A percentile compares a stretch with the other conserved stretches of the same genome.
phyloP scores from a whole-genome alignment of 2,888 invertebrate species.

The Terebella lapidaria region DNA sequence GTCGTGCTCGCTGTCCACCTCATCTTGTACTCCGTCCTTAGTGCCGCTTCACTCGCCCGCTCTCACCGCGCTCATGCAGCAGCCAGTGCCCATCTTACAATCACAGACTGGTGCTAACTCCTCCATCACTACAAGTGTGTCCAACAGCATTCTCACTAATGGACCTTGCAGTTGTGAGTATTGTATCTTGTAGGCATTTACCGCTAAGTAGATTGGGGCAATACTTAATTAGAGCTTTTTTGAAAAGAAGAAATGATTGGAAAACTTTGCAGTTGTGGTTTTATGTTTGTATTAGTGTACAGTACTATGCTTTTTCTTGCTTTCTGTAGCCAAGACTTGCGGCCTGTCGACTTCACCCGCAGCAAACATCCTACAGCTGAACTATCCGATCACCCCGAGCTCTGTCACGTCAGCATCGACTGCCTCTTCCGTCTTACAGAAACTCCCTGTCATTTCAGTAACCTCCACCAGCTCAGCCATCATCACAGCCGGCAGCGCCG shows the following conservation, averaged over 20 bases:
- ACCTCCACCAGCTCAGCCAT: conserved; percentile 4
- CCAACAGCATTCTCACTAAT: background rate
- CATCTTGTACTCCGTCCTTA: background rate
- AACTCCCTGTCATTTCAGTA: background rate
- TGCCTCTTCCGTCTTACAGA: background rate
- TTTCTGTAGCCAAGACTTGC: conserved; percentile 35
- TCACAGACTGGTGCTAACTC: background rate
- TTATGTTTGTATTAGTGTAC: too few relatives aligned
- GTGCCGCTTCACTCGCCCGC: background rate
- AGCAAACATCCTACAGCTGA: conserved; percentile 46
- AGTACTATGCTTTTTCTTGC: too few relatives aligned
- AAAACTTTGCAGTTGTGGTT: too few relatives aligned
- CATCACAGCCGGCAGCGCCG: background rate
- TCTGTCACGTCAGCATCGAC: background rate
- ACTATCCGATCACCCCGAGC: conserved; percentile 37
- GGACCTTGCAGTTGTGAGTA: background rate
- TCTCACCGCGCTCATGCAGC: background rate
- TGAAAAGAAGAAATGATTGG: too few relatives aligned
- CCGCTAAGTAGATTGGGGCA: too few relatives aligned
- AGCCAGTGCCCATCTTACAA: background rate
- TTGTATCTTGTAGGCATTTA: too few relatives aligned
- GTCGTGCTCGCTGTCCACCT: background rate
- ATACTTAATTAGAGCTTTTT: too few relatives aligned
- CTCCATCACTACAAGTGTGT: background rate
- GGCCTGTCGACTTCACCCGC: conserved; percentile 48